Evolutionary conservation across 2,888 invertebrate genomes (phyloP), one percentile per base, ranked within the genome.

Genomic region (Lobophora halterata): DNA sequence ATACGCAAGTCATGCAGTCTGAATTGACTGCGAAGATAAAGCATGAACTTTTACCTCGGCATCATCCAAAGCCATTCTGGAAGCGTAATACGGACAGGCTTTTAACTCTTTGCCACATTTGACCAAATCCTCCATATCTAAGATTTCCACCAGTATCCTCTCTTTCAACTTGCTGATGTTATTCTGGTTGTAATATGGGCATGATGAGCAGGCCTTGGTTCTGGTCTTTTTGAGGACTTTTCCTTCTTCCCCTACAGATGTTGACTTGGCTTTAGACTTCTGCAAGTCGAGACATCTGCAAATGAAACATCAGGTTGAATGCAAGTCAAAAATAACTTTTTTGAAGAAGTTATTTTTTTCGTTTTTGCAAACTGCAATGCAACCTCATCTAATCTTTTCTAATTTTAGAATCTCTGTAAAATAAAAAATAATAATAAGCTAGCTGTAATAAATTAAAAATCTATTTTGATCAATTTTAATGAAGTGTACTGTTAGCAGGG

Each of bases 61-160:
- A 70, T 95, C 92, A 48, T 92, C 90, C 12, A 95, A 87, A 2
- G 97, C 94, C 66, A 91, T 90, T 58, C 98, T 90, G 1, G 95
- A 90, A 0, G 96, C 95, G 78, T 98, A 99, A 86, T 99, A 99
- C 0, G 98, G 96, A 77, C 99, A 99, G 0, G 95, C 95, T 47
- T 93, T 91, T 28, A 92, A 61, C 45, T 90, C 82, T 60, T 91
- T 90, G 0, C 93, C 96, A 55, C 83, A 82, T 21, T 79, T 82
- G 0, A 94, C 92, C 33, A 97, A 81, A 59, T 98, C 95, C 73
- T 98, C 98, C 58, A 98, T 93, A 75, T 98, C 98, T 65, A 92
- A 86, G 5, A 97, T 91, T 43, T 94, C 91, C 0, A 89, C 87
- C 3, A 96, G 68, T 27, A 92, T 85, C 33, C 88, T 77, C 52